phyloP scores from a whole-genome alignment of 2,797 vertebrate species.

The Carapus acus region DNA sequence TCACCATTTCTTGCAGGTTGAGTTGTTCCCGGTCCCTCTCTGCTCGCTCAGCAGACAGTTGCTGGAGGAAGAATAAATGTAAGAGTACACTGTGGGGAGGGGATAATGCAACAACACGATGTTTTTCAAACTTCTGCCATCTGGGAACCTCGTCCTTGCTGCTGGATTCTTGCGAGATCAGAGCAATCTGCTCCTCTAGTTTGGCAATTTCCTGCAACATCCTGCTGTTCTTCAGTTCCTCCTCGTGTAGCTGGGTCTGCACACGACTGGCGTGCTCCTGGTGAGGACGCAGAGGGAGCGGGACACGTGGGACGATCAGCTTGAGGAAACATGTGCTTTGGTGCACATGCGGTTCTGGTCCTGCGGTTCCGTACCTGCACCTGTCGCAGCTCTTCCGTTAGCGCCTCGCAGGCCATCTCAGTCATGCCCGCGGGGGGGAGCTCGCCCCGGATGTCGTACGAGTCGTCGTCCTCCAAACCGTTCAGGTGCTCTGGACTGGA shows the following conservation, averaged over 20 bases:
- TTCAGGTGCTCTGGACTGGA: constrained; percentile 78
- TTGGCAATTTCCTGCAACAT: constrained; percentile 81
- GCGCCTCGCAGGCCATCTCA: constrained; percentile 81
- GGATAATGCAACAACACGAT: too few relatives aligned
- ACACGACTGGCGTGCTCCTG: constrained; percentile 80
- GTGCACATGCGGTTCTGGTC: rapidly evolving
- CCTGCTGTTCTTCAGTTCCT: constrained; percentile 82
- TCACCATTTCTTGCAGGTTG: constrained; percentile 68
- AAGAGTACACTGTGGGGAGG: not conserved
- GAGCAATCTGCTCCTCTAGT: constrained; percentile 81
- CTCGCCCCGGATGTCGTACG: constrained; percentile 77
- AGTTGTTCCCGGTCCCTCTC: constrained; percentile 73
- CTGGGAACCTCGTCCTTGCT: constrained; percentile 68
- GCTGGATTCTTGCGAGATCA: constrained; percentile 71
- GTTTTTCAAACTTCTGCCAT: too few relatives aligned
- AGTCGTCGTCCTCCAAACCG: constrained; percentile 28
- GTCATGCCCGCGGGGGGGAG: constrained; percentile 81
- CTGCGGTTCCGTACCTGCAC: constrained; percentile 75
- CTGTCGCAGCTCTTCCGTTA: constrained; percentile 83
- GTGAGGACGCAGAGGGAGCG: constrained; percentile 7
- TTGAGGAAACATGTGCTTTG: not conserved
- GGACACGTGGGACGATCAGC: not conserved
- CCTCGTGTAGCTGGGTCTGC: constrained; percentile 81
- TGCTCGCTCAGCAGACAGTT: constrained; percentile 77
- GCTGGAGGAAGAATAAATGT: constrained; percentile 60